Conservation (phyloP, 2,113 vertebrate species). For the Oceanodroma tethys region DNA sequence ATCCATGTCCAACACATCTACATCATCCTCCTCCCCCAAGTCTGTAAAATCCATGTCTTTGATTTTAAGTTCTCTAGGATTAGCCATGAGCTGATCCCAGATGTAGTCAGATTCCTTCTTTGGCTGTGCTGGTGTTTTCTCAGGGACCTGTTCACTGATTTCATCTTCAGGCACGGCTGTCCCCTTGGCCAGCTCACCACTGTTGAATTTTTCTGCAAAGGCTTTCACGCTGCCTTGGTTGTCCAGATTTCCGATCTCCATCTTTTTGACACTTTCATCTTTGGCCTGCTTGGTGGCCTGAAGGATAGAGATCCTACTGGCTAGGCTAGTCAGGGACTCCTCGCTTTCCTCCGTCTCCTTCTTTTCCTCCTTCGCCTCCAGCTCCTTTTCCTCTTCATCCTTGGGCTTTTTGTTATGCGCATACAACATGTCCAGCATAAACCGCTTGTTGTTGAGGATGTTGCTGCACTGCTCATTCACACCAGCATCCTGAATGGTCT, state of each 20-base stretch:
- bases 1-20: slow-evolving; percentile 88
- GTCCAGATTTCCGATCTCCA: slow-evolving; percentile 85
- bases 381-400: slow-evolving; percentile 76
- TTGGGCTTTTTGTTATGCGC: slow-evolving; percentile 83
- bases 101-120: slow-evolving; percentile 94
- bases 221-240: slow-evolving; percentile 89
- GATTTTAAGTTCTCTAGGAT: slow-evolving; percentile 90
- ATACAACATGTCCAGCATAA: slow-evolving; percentile 98
- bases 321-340: slow-evolving; percentile 82
- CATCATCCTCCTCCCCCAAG: slow-evolving; percentile 90
- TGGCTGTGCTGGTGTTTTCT: slow-evolving; percentile 59
- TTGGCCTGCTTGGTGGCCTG: slow-evolving; percentile 83
- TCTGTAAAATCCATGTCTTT: slow-evolving; percentile 99
- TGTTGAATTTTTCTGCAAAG: slow-evolving; percentile 88
- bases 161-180: slow-evolving; percentile 75
- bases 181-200: slow-evolving; percentile 83
- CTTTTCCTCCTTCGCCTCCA: slow-evolving; percentile 73
- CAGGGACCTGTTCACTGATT: slow-evolving; percentile 69
- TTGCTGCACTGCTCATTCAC: slow-evolving; percentile 87
- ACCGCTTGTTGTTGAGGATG: slow-evolving; percentile 89
- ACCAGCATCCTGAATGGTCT: slow-evolving; percentile 79
- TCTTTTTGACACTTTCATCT: slow-evolving; percentile 84
- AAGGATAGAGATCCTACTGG: slow-evolving; percentile 87
- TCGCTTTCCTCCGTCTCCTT: slow-evolving; percentile 74
- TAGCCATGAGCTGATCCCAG: slow-evolving; percentile 97